phyloP scores from a whole-genome alignment of 2,888 invertebrate genomes.

The Lasioglossum pauxillum region DNA sequence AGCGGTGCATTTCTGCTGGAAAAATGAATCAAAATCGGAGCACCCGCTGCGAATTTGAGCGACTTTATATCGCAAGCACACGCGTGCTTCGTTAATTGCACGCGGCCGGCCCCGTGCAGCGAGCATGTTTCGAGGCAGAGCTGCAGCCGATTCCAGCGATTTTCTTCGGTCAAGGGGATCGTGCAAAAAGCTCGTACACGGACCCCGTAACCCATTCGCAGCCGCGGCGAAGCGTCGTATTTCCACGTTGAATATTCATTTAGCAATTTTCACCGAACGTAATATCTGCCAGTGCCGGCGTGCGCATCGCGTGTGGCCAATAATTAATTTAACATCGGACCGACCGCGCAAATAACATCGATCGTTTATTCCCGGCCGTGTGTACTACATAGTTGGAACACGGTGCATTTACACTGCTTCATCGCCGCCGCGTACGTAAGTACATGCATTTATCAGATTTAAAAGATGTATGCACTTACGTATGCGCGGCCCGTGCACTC shows the following conservation, averaged over 20 bases:
- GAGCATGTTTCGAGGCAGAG: neutral
- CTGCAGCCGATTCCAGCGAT: neutral
- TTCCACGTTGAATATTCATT: slow-evolving; percentile 43
- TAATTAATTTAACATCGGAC: slow-evolving; percentile 64
- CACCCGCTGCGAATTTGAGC: neutral
- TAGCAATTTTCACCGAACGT: slow-evolving; percentile 32
- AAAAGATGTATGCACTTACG: slow-evolving; percentile 52
- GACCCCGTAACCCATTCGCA: slow-evolving; percentile 26
- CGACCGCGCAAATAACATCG: slow-evolving; percentile 59
- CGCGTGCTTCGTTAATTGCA: neutral
- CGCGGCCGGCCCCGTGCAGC: neutral
- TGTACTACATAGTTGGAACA: slow-evolving; percentile 28
- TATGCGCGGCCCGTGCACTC: slow-evolving; percentile 1
- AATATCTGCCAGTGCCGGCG: slow-evolving; percentile 1
- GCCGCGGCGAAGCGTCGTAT: neutral
- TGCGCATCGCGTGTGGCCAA: slow-evolving; percentile 34
- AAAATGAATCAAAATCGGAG: neutral
- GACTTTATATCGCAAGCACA: neutral
- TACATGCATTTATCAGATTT: slow-evolving; percentile 56
- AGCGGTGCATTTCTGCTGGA: neutral
- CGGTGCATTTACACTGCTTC: slow-evolving; percentile 51
- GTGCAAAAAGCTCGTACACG: neutral
- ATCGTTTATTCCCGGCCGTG: slow-evolving; percentile 58
- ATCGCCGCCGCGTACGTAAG: slow-evolving; percentile 28
- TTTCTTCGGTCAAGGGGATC: neutral